These are phyloP conservation scores for Anthophora plumipes DNA, from an alignment of 2,888 invertebrate species.

Conservation along the genomic window DNA sequence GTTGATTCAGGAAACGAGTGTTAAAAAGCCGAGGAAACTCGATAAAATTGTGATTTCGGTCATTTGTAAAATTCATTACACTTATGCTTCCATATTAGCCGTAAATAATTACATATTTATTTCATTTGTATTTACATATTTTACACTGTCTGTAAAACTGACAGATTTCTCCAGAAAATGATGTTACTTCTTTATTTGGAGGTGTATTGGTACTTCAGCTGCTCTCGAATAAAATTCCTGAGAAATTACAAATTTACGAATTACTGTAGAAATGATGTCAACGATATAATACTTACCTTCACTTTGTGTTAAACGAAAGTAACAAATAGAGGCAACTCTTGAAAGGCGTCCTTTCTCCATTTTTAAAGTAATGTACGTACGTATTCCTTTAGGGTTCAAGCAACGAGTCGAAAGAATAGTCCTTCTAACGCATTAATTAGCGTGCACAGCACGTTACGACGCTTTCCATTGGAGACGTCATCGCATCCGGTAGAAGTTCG, in stretches of 20 bases:
- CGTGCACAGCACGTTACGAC: slow-evolving; percentile 57
- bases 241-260: neutral
- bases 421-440: slow-evolving; percentile 55
- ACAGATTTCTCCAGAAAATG: neutral
- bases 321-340: neutral
- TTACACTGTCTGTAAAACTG: neutral
- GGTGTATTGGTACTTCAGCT: neutral
- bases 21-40: neutral
- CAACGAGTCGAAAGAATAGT: slow-evolving; percentile 23
- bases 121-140: neutral
- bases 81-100: neutral
- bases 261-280: neutral
- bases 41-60: too few relatives aligned
- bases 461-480: slow-evolving; percentile 57
- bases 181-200: neutral
- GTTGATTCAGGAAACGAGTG: neutral
- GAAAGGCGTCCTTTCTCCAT: neutral
- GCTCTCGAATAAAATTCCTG: neutral
- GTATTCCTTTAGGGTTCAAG: neutral
- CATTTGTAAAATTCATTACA: neutral
- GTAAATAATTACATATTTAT: neutral
- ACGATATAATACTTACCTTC: neutral
- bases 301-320: neutral
- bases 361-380: neutral
- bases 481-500: slow-evolving; percentile 75